Base-by-base conservation (phyloP, 2,797 vertebrate species). In the Sarcophilus harrisii region DNA sequence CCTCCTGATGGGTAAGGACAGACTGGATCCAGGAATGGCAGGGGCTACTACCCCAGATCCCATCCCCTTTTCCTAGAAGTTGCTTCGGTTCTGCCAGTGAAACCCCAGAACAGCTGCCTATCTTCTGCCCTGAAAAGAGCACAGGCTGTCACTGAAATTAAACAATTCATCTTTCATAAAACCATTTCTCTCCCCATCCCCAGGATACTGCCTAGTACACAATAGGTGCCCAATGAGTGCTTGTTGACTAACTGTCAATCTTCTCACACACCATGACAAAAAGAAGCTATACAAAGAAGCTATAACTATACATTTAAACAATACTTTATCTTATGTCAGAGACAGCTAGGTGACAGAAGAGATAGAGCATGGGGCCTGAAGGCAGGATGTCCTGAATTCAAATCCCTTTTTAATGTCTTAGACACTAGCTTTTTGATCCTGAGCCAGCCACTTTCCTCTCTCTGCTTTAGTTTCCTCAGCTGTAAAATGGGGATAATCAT, bases 1-100 rank as follows among this genome's bases (percentile, higher is more conserved):
- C 89, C 95, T 99, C 55, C 98, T 99, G 93, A 96, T 99, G 0
- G 99, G 99, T 99, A 98, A 98, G 99, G 90, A 54, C 54, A 54
- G 24, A 89, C 59, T 24, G 16, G 58, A 18, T 91, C 90, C 92
- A 57, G 16, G 92, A 49, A 29, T 92, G 87, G 4, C 28, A 14
- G 55, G 29, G 90, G 49, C 73, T 38, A 4, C 10, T 21, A 0
- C 73, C 38, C n/a, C 0, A 0, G 10, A 81, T 38, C 38, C 38
- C 38, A 81, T 55, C 5, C 9, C 73, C 10, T 38, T 87, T 81
- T 73, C 38, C 1, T 38, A 73, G 66, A 38, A 73, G 18, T 2
- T 27, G 3, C 6, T 27, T 87, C 21, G 12, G 38, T 4, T 87
- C 9, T 49, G 3, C 10, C 11, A 27, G 27, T 12, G 24, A 9